Evolutionary conservation across 2,113 vertebrate genomes (phyloP), one percentile per base, ranked within the genome.

Genomic region (Megaleporinus macrocephalus): DNA sequence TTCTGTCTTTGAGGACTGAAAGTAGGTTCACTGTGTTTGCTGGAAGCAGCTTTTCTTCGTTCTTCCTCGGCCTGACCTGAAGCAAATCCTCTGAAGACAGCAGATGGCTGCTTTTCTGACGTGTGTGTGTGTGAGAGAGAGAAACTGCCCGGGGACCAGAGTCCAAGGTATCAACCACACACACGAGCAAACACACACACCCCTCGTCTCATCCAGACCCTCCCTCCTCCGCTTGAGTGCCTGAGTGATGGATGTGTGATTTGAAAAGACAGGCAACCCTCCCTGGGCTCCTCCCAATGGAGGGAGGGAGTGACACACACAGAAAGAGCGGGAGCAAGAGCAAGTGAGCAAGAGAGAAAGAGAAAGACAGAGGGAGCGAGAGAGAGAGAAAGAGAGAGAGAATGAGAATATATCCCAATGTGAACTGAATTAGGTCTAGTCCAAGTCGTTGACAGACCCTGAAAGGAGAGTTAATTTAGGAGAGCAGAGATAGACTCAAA

Each of bases 211-310:
- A 80, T 73, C 80, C 80, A 82, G 77, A 79, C 83, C 65, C 59
- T 41, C 27, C 47, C 76, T 80, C 74, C 69, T 78, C 77, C 51
- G 81, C 83, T 85, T n/a, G 73, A 85, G 74, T 78, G 78, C 78
- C 70, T 83, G 86, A 87, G 76, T 87, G 83, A 83, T 85, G 78
- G 83, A 87, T 86, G 55, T 65, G 74, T 78, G 85, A 86, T 86
- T 84, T 80, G 83, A 69, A 83, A 80, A 76, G 85, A 86, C 85
- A 86, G 78, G 68, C 33, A 70, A 78, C 55, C 72, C 78, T 83
- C 82, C 44, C 20, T 83, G 69, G 85, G 82, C 18, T 78, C 72
- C 63, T 80, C 74, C 76, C 71, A 36, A 70, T 71, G 73, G 73
- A 78, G 44, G 18, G 12, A 82, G 41, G 24, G 27, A 81, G 74